Evolutionary conservation across 2,888 invertebrate genomes (phyloP), one percentile per base, ranked within the genome.

Genomic region (Drosophila borealis): DNA sequence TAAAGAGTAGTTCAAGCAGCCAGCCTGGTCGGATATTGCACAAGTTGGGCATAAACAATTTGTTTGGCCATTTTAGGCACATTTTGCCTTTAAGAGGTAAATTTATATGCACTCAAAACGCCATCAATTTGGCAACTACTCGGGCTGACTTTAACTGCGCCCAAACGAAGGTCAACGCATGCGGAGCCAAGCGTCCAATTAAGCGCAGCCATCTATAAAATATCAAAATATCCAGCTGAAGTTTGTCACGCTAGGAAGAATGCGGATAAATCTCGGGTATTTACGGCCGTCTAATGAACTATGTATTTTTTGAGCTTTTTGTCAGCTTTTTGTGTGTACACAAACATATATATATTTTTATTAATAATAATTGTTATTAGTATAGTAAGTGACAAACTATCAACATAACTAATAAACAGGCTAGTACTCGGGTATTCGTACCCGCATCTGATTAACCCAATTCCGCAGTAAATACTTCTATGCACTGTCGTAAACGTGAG

Each of bases 201-300:
- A 76, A 63, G 51, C 55, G 70, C 76, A 78, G 69, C 51, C 81
- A 69, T 70, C 76, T 75, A 80, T 68, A 71, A 84, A 84, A 68
- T 68, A 77, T 77, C 59, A 54, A 67, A 71, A 79, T 70, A 74
- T 64, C 36, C 19, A 53, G 67, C 53, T 44, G 19, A 50, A 57
- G 45, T 55, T 53, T 60, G 60, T 62, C 62, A 37, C 36, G 63
- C 50, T 14, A 44, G n/a, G 29, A 39, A 63, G 37, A 21, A 17
- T 5, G 4, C 29, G 8, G 5, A 3, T 19, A 44, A 33, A 36
- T 29, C 37, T 11, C 3, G 62, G 37, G 49, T 63, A 63, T 42
- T n/a, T 17, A 34, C 14, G 11, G 36, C 25, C 1, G 13, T 9
- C 9, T 6, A 14, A 1, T 36, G 13, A 29, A 29, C 29, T 29